Percentiles rank a stretch among this genome's conserved stretches.
Conservation (phyloP, 1,140 invertebrate genomes). For the Pseudomyrmex concolor region DNA sequence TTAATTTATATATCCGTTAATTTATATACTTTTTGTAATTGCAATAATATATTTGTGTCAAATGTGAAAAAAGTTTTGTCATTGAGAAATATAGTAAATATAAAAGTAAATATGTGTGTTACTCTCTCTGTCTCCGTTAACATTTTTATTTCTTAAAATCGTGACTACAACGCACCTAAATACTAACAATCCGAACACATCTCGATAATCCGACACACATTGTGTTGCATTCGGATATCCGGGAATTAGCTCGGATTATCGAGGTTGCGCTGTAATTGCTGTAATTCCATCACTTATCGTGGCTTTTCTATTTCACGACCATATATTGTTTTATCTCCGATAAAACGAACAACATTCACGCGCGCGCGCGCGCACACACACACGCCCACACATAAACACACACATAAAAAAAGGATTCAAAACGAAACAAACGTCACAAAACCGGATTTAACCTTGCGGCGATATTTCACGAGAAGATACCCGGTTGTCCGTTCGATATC, state of each 20-base stretch:
- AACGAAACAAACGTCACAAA: conserved; percentile 48
- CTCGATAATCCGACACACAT: too few species aligned
- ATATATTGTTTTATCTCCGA: conserved; percentile 55
- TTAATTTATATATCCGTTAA: too few species aligned
- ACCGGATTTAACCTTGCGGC: conserved; percentile 42
- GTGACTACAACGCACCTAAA: neutral
- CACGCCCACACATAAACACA: too few species aligned
- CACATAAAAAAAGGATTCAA: neutral
- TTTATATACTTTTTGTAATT: too few species aligned
- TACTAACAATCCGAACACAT: neutral
- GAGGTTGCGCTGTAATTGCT: conserved; percentile 45
- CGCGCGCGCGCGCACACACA: too few species aligned
- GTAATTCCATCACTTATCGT: conserved; percentile 54
- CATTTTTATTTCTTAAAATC: neutral
- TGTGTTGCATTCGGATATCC: conserved; percentile 12
- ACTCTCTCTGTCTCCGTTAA: neutral
- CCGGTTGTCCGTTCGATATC: conserved; percentile 31
- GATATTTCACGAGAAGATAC: conserved; percentile 50
- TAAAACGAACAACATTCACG: conserved; percentile 26
- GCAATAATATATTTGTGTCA: too few species aligned
- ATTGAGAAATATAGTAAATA: neutral
- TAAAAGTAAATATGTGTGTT: neutral
- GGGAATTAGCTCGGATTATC: conserved; percentile 45
- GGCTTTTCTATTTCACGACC: conserved; percentile 31
- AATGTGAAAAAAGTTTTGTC: neutral